phyloP scores from a whole-genome alignment of 1,140 invertebrate genomes.

The Galendromus occidentalis region DNA sequence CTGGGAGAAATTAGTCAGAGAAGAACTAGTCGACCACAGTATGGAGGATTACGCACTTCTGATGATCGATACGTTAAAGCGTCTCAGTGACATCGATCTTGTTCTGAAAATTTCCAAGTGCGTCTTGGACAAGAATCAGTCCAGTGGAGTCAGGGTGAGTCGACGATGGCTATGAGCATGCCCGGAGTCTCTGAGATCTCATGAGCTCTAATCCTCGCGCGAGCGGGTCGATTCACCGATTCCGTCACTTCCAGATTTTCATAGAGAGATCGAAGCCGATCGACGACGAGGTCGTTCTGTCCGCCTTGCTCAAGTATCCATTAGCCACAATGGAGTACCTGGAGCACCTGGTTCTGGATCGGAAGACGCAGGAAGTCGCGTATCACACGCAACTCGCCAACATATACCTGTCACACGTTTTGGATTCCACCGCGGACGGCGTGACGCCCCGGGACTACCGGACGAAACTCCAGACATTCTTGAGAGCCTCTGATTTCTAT shows the following conservation, averaged over 20 bases:
- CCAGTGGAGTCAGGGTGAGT: constrained; percentile 27
- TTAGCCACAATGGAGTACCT: constrained; percentile 30
- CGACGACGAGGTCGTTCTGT: constrained; percentile 26
- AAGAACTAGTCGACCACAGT: constrained; percentile 26
- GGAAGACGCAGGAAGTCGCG: constrained; percentile 25
- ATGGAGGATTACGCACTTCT: constrained; percentile 29
- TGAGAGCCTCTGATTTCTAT: constrained; percentile 30
- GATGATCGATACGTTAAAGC: constrained; percentile 16
- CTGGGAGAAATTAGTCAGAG: constrained; percentile 28
- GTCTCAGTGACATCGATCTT: constrained; percentile 26
- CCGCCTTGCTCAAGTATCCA: constrained; percentile 27
- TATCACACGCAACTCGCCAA: constrained; percentile 34
- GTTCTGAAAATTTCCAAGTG: constrained; percentile 33
- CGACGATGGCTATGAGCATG: too few relatives aligned
- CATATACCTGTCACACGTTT: constrained; percentile 31
- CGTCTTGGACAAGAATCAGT: constrained; percentile 29
- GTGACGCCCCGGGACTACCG: constrained; percentile 18
- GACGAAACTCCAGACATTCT: constrained; percentile 29
- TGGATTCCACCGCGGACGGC: constrained; percentile 24
- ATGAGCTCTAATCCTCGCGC: background rate
- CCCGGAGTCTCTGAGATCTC: background rate
- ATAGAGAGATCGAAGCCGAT: constrained; percentile 27
- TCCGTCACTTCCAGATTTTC: constrained; percentile 26
- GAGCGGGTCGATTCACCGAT: background rate
- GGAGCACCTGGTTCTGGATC: constrained; percentile 29